Evolutionary conservation across 2,797 vertebrate species (phyloP), one percentile per base, ranked within the genome.

Genomic region (Epinephelus awoara): DNA sequence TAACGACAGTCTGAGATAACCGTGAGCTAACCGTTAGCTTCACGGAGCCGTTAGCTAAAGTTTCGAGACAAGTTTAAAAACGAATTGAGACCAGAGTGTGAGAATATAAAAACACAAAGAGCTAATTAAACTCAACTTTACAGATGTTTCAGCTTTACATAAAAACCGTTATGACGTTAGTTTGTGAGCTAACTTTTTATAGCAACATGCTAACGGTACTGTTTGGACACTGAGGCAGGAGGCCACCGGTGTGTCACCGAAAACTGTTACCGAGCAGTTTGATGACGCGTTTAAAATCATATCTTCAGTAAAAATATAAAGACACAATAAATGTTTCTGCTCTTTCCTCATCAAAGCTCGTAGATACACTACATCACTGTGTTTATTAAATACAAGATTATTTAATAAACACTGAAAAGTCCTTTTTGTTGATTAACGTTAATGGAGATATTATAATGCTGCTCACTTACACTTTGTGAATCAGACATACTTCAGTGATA

Each of bases 1-100:
- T 91, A 40, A 89, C 42, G 27, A 29, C 27, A 19, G 10, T 23
- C 34, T 0, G 5, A 3, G 77, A 85, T 78, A 77, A 14, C 70
- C 2, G 63, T 42, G 80, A 77, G 78, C 46, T 17, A 17, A 15
- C 46, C 17, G 46, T 47, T 47, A 47, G 46, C 61, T 25, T 15
- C 15, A 44, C 27, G 27, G 27, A 29, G 27, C 27, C 27, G 27
- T 29, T 29, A 29, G 27, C 27, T 6, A 29, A 29, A 29, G 27
- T 29, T 29, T 29, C 5, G 5, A 29, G 5, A 4, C 13, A 2
- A 18, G 59, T 70, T 47, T 40, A 14, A 13, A 9, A 10, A 51
- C 4, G 2, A 46, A 19, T 17, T 3, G 6, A 15, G 3, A 65
- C 12, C 2, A 14, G 51, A 5, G 17, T 2, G 40, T 1, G 1